phyloP scores from a whole-genome alignment of 1,140 invertebrate genomes.

The Hylyphantes graminicola region DNA sequence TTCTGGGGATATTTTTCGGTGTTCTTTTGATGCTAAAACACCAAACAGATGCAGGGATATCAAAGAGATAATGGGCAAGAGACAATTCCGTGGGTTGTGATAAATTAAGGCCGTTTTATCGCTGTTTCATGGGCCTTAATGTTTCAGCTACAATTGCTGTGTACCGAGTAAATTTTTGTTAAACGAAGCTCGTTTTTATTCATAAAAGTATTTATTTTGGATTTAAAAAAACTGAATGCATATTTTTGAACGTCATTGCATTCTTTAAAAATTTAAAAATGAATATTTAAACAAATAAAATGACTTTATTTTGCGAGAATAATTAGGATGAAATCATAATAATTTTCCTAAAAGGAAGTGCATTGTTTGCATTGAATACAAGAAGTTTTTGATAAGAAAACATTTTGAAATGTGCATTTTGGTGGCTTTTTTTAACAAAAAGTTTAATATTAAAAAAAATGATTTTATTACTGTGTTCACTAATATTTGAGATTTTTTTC shows the following conservation, averaged over 20 bases:
- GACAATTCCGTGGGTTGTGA: slow-evolving; percentile 37
- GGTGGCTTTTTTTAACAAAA: no score
- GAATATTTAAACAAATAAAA: no score
- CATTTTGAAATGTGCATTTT: no score
- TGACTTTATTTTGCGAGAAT: no score
- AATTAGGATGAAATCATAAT: no score
- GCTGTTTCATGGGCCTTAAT: neutral
- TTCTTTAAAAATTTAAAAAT: no score
- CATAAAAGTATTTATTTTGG: neutral
- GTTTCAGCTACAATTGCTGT: neutral
- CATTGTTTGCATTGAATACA: no score
- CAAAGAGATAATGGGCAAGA: slow-evolving; percentile 10
- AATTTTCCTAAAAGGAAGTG: no score
- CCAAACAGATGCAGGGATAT: slow-evolving; percentile 1
- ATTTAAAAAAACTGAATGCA: slow-evolving; percentile 3
- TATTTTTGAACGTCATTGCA: slow-evolving; percentile 1
- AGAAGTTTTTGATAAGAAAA: no score
- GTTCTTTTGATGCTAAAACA: neutral
- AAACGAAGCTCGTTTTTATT: slow-evolving; percentile 3
- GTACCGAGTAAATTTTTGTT: slow-evolving; percentile 18
- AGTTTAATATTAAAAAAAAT: no score
- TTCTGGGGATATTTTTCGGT: slow-evolving; percentile 39
- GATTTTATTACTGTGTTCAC: no score
- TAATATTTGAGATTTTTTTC: no score
- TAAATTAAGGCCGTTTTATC: slow-evolving; percentile 39